Evolutionary conservation across 2,113 vertebrate species (phyloP).

Genomic region (Oceanites oceanicus): DNA sequence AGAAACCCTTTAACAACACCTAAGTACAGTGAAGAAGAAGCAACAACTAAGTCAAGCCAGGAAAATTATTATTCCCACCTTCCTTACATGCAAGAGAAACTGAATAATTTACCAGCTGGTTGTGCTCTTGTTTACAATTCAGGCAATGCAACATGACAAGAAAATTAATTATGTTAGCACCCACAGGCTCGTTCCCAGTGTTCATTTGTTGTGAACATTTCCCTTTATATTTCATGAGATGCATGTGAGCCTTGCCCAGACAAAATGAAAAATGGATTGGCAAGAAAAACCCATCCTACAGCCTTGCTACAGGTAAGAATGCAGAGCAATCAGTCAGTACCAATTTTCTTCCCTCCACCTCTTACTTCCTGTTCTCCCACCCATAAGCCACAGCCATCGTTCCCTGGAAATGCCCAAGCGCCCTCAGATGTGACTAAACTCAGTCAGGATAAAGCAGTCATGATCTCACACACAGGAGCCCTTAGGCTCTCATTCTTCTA

Average conservation of each 20-base stretch:
- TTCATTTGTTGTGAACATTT: not conserved
- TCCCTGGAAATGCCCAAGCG: not conserved
- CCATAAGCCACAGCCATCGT: rapidly evolving
- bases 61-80: not conserved
- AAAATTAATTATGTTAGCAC: constrained; percentile 4
- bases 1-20: not conserved
- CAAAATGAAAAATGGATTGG: not conserved
- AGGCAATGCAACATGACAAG: not conserved
- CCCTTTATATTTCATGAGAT: not conserved
- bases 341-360: not conserved
- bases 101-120: not conserved
- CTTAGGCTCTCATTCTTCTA: not conserved
- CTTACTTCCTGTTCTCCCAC: not conserved
- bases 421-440: not conserved
- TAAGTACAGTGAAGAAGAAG: not conserved
- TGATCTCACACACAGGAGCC: not conserved
- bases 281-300: not conserved
- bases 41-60: not conserved
- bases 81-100: not conserved
- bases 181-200: not conserved
- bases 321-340: not conserved
- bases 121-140: not conserved
- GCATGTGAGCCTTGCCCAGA: not conserved
- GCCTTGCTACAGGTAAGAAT: not conserved
- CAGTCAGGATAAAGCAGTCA: not conserved